Conservation (phyloP, 2,113 vertebrate genomes). For the Baryphthengus martii region DNA sequence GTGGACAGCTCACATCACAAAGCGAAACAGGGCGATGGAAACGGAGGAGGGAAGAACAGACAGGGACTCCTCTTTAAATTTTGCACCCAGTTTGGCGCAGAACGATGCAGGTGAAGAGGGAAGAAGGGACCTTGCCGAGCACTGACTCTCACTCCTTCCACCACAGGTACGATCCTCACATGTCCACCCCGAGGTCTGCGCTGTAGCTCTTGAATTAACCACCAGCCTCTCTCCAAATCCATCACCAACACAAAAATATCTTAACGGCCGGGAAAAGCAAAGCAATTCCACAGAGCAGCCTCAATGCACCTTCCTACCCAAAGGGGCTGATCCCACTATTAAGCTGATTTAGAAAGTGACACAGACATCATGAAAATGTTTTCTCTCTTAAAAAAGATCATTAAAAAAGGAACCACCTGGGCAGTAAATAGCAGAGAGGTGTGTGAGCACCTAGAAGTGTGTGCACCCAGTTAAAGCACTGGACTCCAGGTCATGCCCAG, state of each 20-base stretch:
- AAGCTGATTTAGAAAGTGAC: not conserved
- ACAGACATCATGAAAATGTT: not conserved
- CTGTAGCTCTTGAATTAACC: not conserved
- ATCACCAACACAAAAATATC: not conserved
- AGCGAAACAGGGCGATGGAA: fast-evolving
- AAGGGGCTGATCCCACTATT: not conserved
- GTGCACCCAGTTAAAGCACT: not conserved
- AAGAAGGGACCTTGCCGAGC: not conserved
- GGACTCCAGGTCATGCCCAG: not conserved
- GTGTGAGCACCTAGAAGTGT: not conserved
- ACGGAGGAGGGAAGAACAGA: not conserved
- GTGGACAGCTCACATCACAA: not conserved
- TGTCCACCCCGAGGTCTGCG: not conserved
- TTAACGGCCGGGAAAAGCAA: not conserved
- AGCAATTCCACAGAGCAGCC: not conserved
- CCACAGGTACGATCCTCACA: not conserved
- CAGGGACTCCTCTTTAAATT: not conserved
- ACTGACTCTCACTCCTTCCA: not conserved
- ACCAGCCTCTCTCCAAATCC: not conserved
- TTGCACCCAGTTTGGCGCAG: not conserved
- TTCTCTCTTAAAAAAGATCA: not conserved
- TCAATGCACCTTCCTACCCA: not conserved
- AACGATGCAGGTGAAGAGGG: not conserved
- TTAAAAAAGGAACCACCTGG: not conserved
- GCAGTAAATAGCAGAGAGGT: not conserved